Evolutionary conservation across 2,797 vertebrate genomes (phyloP).

Genomic region (Stomatorhinus walkeri): DNA sequence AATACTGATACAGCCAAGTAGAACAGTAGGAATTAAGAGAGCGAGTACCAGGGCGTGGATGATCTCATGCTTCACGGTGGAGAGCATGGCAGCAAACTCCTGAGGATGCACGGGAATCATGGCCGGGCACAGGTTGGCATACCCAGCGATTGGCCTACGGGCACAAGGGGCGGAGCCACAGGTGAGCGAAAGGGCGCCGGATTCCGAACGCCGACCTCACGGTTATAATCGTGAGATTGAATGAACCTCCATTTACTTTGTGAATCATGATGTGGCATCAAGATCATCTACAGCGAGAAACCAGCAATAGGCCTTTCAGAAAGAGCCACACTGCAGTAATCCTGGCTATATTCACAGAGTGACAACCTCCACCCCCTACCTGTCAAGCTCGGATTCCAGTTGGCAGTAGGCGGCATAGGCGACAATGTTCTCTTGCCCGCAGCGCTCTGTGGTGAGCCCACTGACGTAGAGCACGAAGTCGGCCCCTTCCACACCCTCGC

Average conservation of each 20-base stretch:
- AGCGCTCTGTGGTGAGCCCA: conserved; percentile 84
- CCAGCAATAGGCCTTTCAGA: not conserved
- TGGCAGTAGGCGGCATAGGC: conserved; percentile 96
- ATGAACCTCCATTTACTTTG: not conserved
- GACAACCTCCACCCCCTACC: conserved; percentile 51
- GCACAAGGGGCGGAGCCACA: not conserved
- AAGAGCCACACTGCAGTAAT: not conserved
- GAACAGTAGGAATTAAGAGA: not conserved
- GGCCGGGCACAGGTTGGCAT: conserved; percentile 91
- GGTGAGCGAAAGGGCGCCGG: not conserved
- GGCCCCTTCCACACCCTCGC: conserved; percentile 73
- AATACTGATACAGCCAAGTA: not conserved
- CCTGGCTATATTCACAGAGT: not conserved
- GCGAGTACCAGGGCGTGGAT: conserved; percentile 85
- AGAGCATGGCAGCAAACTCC: conserved; percentile 91
- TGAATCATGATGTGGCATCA: not conserved
- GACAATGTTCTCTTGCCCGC: conserved; percentile 90
- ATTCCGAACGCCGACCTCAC: not conserved
- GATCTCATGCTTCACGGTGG: conserved; percentile 95
- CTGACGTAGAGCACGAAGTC: conserved; percentile 92
- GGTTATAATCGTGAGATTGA: not conserved
- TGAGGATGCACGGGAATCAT: conserved; percentile 93
- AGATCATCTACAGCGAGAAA: not conserved
- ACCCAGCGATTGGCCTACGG: conserved; percentile 84
- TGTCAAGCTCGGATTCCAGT: conserved; percentile 88